Conservation (phyloP, 2,888 invertebrate species). For the Drosophila subquinaria region DNA sequence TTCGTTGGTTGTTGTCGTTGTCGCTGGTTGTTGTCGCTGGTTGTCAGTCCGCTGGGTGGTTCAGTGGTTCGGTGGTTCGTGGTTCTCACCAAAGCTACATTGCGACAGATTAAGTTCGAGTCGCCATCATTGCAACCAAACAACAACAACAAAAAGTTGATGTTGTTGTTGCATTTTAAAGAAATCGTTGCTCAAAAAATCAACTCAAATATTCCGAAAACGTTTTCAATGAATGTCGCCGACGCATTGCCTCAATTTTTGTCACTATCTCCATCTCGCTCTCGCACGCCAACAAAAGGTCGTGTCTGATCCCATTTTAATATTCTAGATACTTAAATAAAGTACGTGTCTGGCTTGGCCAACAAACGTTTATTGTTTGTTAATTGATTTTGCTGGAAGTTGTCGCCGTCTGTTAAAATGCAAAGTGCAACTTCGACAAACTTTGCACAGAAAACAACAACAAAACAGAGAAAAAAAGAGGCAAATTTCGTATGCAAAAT, state of each 20-base stretch:
- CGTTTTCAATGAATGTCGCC: conserved; percentile 82
- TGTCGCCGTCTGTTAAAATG: conserved; percentile 73
- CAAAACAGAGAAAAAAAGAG: conserved; percentile 26
- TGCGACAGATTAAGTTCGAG: conserved; percentile 65
- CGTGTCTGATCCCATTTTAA: conserved; percentile 85
- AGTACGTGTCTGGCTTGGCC: conserved; percentile 84
- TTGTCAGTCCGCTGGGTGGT: conserved; percentile 48
- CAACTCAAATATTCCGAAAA: conserved; percentile 73
- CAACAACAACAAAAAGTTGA: conserved; percentile 18
- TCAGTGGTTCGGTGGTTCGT: conserved; percentile 21
- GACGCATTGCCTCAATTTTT: conserved; percentile 77
- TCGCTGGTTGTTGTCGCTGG: background rate
- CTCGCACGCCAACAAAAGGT: conserved; percentile 37
- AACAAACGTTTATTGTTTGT: conserved; percentile 84
- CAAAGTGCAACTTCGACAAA: conserved; percentile 74
- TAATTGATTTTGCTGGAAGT: conserved; percentile 81
- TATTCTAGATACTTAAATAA: conserved; percentile 86
- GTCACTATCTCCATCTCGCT: conserved; percentile 42
- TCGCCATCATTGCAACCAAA: conserved; percentile 32
- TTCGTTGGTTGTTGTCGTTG: background rate
- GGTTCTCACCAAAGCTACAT: conserved; percentile 50
- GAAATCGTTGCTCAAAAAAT: conserved; percentile 38
- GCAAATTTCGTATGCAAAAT: conserved; percentile 78
- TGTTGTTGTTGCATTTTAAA: conserved; percentile 28
- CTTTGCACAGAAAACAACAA: conserved; percentile 41